These are phyloP conservation scores for Umimayanthus chanpuru DNA, from an alignment of 92 coral and sea anemone species.

Conservation along the genomic window DNA sequence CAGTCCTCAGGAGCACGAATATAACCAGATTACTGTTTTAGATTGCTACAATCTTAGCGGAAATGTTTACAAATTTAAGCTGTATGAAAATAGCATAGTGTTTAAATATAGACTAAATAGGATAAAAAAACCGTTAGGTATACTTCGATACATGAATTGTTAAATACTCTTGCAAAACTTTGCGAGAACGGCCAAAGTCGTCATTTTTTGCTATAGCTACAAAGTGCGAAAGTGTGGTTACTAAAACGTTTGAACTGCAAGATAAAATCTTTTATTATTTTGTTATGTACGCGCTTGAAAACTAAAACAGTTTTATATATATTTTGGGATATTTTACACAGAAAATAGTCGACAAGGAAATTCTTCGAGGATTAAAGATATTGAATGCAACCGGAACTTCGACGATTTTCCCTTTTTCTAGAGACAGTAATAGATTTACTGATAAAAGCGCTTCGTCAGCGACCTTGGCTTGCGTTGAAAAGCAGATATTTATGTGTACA, in stretches of 20 bases:
- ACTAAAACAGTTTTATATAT: background rate
- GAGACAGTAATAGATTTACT: background rate
- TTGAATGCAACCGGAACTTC: background rate
- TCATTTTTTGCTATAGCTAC: background rate
- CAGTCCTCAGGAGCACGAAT: too few species aligned
- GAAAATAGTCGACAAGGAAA: background rate
- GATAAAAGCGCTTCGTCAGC: background rate
- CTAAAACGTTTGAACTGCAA: too few species aligned
- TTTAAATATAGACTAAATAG: too few species aligned
- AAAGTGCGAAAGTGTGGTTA: background rate
- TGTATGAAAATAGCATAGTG: background rate
- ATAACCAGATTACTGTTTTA: too few species aligned
- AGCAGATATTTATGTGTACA: background rate
- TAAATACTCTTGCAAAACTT: background rate
- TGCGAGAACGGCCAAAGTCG: background rate
- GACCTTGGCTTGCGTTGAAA: background rate
- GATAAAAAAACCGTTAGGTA: too few species aligned
- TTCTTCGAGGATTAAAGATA: background rate
- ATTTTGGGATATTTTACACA: background rate
- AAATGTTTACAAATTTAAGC: background rate
- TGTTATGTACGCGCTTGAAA: background rate
- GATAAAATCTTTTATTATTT: background rate
- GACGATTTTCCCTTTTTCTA: too few species aligned
- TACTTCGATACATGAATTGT: background rate
- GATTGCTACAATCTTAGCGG: too few species aligned